Conservation (phyloP, 2,797 vertebrate genomes). For the Poeciliopsis gracilis region DNA sequence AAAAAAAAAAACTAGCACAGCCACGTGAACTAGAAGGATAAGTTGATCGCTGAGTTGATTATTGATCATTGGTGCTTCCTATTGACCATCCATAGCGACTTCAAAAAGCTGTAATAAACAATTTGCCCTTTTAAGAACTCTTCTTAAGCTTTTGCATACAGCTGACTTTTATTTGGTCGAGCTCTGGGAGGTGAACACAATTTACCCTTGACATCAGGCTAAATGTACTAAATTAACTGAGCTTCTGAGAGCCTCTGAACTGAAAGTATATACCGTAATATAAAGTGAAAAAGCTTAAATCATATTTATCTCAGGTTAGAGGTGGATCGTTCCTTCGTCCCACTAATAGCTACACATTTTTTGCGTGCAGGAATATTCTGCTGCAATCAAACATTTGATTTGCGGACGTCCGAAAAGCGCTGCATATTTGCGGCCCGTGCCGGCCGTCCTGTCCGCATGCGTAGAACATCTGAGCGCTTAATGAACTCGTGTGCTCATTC, state of each 20-base stretch:
- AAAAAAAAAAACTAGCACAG: not conserved
- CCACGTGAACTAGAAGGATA: not conserved
- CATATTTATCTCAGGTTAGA: not conserved
- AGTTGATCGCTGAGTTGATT: not conserved
- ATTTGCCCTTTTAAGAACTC: not conserved
- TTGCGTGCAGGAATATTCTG: no score
- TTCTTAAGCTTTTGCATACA: not conserved
- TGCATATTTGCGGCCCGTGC: not conserved
- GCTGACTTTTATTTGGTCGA: not conserved
- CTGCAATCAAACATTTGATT: no score
- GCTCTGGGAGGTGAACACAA: constrained; percentile 19
- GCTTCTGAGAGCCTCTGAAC: not conserved
- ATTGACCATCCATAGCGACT: not conserved
- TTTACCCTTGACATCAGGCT: constrained; percentile 2
- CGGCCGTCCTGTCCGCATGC: constrained; percentile 2
- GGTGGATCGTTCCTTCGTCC: not conserved
- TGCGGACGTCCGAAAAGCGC: not conserved
- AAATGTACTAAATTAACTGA: constrained; percentile 11
- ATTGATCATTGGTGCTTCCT: not conserved
- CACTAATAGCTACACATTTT: not conserved
- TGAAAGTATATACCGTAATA: not conserved
- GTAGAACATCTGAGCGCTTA: constrained; percentile 10
- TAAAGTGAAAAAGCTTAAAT: not conserved
- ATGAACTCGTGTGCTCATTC: not conserved
- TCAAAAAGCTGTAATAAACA: not conserved